These are phyloP conservation scores for Dorcus parallelipipedus DNA, from an alignment of 2,888 invertebrate species.

Conservation along the genomic window DNA sequence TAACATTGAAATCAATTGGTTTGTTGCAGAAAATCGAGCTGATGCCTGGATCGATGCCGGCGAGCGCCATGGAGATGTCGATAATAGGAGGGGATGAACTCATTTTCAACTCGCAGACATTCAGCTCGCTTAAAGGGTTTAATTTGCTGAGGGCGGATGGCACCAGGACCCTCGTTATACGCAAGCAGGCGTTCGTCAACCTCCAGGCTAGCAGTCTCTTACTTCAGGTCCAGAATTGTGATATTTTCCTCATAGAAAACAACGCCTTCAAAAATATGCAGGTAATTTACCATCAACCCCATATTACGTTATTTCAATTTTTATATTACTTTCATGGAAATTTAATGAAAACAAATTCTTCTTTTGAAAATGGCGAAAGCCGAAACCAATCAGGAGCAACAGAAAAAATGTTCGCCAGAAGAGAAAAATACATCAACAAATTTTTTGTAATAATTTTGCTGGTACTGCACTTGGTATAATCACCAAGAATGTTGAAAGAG, in stretches of 20 bases:
- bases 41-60: constrained; percentile 55
- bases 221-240: constrained; percentile 60
- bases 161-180: constrained; percentile 54
- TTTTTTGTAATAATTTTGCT: too few species aligned
- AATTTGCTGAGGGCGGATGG: constrained; percentile 55
- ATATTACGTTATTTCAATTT: too few species aligned
- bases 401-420: too few species aligned
- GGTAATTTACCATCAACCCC: constrained; percentile 35
- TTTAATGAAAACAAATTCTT: too few species aligned
- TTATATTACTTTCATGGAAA: too few species aligned
- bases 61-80: constrained; percentile 57
- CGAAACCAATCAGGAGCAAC: too few species aligned
- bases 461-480: too few species aligned
- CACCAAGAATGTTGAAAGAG: too few species aligned
- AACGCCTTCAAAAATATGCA: constrained; percentile 61
- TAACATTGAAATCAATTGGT: not conserved
- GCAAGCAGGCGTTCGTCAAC: constrained; percentile 59
- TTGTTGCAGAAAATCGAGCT: constrained; percentile 52
- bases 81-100: constrained; percentile 57
- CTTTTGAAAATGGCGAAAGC: too few species aligned
- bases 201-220: constrained; percentile 58
- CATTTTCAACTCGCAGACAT: constrained; percentile 55
- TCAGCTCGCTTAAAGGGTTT: constrained; percentile 55
- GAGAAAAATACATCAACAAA: too few species aligned
- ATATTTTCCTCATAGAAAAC: constrained; percentile 59